Base-by-base conservation (phyloP, 2,113 vertebrate species). In the Cardinalis cardinalis region DNA sequence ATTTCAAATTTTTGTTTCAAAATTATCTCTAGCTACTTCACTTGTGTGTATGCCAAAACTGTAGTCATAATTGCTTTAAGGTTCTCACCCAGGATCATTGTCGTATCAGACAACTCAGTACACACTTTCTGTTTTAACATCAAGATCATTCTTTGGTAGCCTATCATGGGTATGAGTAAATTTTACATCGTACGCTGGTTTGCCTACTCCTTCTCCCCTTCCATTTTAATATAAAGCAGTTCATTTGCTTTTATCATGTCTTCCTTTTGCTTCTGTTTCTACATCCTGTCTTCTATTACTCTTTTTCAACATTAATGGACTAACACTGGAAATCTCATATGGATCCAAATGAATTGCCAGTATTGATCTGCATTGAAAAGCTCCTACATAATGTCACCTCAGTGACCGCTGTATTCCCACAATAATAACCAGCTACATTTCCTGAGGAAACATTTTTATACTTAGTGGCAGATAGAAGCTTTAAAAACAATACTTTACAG, bases 281-380 rank as follows among this genome's bases (percentile, higher is more conserved):
- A 19, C 34, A 89, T 91, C 87, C 43, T 84, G 43, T 46, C 36
- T 84, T 69, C 70, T 53, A 64, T 66, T 79, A 21, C 12, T 81
- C 32, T 53, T 93, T 87, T 52, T 93, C 63, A 84, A 17, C 51
- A 46, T 78, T 86, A 95, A 94, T 69, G 58, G 86, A 89, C 49
- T 92, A 69, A 76, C 91, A 80, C 23, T 56, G 43, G 77, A 96
- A 87, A 84, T 72, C 76, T 95, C 56, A 46, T 79, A 87, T 34
- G 31, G 49, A 88, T 49, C 34, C 73, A 93, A 96, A 94, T 91
- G 68, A 96, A 96, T 95, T 94, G 76, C 25, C 9, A 68, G 46
- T 93, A 96, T 94, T 91, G 89, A 95, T 96, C 85, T 81, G 14
- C 84, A 92, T 89, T 51, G 87, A 89, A 94, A 93, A 90, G 78